Evolutionary conservation across 2,113 vertebrate genomes (phyloP).

Genomic region (Pycnonotus jocosus): DNA sequence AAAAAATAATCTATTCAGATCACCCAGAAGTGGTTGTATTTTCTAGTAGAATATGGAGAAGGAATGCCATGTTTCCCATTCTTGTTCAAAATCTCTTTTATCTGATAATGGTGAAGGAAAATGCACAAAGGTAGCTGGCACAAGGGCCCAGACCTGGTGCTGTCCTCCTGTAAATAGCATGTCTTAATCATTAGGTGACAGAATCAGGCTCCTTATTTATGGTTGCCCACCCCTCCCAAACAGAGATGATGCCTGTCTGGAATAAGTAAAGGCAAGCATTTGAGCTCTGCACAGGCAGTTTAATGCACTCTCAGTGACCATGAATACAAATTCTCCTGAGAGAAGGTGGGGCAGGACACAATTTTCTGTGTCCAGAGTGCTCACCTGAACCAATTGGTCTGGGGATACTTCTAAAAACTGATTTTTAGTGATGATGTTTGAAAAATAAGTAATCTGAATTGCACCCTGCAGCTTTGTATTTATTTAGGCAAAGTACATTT

Average conservation of each 20-base stretch:
- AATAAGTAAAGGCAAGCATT: neutral
- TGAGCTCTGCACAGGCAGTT: neutral
- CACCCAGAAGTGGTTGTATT: neutral
- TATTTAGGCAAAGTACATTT: neutral
- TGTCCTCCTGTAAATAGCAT: neutral
- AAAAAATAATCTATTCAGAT: neutral
- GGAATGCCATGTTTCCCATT: neutral
- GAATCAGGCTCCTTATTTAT: neutral
- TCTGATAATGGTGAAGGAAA: neutral
- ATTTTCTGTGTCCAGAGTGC: neutral
- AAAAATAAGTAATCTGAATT: neutral
- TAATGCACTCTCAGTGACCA: rapidly evolving
- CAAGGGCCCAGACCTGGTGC: neutral
- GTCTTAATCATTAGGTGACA: neutral
- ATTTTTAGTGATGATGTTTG: neutral
- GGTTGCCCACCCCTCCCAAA: neutral
- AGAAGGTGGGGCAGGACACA: neutral
- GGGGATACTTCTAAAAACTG: neutral
- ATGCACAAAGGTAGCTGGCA: neutral
- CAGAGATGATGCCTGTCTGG: neutral
- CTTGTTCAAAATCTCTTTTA: neutral
- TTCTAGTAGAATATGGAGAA: neutral
- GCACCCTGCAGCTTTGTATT: neutral
- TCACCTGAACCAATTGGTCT: neutral
- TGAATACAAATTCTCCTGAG: neutral